Evolutionary conservation across 2,113 vertebrate species (phyloP).

Genomic region (Phasianus colchicus): DNA sequence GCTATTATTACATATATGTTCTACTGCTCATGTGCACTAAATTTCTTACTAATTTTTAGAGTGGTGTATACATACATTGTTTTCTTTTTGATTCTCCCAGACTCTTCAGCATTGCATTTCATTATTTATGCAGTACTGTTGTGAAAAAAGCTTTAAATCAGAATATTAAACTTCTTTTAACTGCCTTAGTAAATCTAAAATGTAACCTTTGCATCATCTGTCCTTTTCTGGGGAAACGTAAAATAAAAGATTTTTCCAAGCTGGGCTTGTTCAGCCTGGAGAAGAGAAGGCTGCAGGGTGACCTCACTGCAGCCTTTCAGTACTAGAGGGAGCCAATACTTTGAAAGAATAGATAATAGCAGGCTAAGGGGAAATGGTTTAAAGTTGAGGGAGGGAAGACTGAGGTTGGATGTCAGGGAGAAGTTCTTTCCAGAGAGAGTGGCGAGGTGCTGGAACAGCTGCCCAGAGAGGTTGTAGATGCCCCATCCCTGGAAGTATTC

Average conservation of each 20-base stretch:
- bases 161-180: conserved; percentile 17
- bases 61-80: neutral
- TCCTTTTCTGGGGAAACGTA: neutral
- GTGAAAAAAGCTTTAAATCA: neutral
- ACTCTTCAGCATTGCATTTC: neutral
- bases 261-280: too few species aligned
- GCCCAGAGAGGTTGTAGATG: too few species aligned
- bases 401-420: too few species aligned
- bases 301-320: too few species aligned
- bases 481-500: too few species aligned
- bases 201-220: neutral
- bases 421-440: too few species aligned
- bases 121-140: neutral
- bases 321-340: too few species aligned
- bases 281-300: too few species aligned
- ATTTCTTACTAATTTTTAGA: conserved; percentile 37
- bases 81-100: conserved; percentile 42
- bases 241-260: neutral
- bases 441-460: too few species aligned
- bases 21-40: neutral
- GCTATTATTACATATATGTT: neutral
- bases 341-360: too few species aligned
- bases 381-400: too few species aligned
- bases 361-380: too few species aligned
- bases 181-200: neutral